Conservation (phyloP, 2,888 invertebrate genomes). For the Drosophila hamatofila region DNA sequence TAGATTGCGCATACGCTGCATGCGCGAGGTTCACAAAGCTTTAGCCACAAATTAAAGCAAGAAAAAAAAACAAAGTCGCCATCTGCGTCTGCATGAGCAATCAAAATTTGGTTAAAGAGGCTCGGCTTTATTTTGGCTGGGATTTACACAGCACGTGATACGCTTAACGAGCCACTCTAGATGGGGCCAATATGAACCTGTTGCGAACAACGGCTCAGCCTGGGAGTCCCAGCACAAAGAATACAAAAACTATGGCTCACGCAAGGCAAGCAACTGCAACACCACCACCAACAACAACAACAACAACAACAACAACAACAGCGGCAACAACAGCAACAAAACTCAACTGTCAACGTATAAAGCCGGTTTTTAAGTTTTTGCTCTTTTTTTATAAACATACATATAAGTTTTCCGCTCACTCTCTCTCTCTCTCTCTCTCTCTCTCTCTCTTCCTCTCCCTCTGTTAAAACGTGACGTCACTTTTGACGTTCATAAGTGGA, state of each 20-base stretch:
- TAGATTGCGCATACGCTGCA: conserved; percentile 42
- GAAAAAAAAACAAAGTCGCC: conserved; percentile 3
- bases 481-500: conserved; percentile 57
- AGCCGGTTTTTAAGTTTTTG: conserved; percentile 56
- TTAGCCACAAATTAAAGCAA: conserved; percentile 29
- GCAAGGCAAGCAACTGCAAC: conserved; percentile 14
- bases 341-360: conserved; percentile 29
- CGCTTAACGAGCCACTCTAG: conserved; percentile 46
- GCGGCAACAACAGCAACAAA: background rate
- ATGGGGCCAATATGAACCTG: conserved; percentile 53
- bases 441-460: conserved; percentile 1
- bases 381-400: conserved; percentile 7
- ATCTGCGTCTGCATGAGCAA: conserved; percentile 50
- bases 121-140: conserved; percentile 52
- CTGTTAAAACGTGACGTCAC: conserved; percentile 69
- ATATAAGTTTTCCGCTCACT: conserved; percentile 2
- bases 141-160: conserved; percentile 70
- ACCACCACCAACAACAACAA: conserved; percentile 9
- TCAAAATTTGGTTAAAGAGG: conserved; percentile 42
- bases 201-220: conserved; percentile 44
- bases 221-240: conserved; percentile 60
- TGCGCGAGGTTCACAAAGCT: conserved; percentile 12
- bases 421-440: conserved; percentile 7
- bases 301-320: conserved; percentile 3
- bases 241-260: conserved; percentile 41